Conservation (phyloP, 2,888 invertebrate species). For the Sclerodermus sp. region DNA sequence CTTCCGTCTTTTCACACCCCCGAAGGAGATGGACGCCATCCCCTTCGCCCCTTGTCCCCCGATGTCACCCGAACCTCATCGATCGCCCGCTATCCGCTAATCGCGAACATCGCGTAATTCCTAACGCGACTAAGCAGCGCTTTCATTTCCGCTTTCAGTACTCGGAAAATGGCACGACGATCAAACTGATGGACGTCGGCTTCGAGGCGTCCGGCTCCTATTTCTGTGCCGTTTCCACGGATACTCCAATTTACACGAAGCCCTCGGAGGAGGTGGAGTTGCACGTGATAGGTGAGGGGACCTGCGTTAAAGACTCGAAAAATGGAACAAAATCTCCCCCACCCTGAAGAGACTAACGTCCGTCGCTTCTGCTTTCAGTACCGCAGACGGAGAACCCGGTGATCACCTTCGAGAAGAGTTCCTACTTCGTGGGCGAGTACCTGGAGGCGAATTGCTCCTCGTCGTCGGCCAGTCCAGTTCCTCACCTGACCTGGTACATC, state of each 20-base stretch:
- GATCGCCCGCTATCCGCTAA: too few species aligned
- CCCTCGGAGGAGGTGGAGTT: conserved; percentile 76
- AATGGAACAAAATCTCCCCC: neutral
- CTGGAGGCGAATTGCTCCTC: conserved; percentile 76
- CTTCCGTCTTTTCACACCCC: too few species aligned
- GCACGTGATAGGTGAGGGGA: conserved; percentile 76
- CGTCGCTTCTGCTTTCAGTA: conserved; percentile 52
- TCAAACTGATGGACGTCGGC: conserved; percentile 72
- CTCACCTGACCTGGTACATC: conserved; percentile 78
- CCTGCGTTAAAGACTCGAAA: too few species aligned
- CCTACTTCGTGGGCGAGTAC: conserved; percentile 68
- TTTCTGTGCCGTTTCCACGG: conserved; percentile 80
- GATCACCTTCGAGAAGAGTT: conserved; percentile 71
- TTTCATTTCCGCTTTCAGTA: conserved; percentile 62
- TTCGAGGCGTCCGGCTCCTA: conserved; percentile 79
- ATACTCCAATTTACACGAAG: conserved; percentile 81
- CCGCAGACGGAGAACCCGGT: conserved; percentile 71
- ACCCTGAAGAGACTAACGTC: neutral
- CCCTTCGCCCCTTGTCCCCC: too few species aligned
- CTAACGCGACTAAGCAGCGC: too few species aligned
- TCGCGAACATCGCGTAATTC: too few species aligned
- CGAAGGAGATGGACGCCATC: too few species aligned
- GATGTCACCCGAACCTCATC: too few species aligned
- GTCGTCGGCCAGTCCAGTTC: conserved; percentile 71
- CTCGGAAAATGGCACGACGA: conserved; percentile 69